Percentiles rank a stretch among this genome's conserved stretches.
Conservation (phyloP, 2,888 invertebrate genomes). For the Drosophila buzzatii region DNA sequence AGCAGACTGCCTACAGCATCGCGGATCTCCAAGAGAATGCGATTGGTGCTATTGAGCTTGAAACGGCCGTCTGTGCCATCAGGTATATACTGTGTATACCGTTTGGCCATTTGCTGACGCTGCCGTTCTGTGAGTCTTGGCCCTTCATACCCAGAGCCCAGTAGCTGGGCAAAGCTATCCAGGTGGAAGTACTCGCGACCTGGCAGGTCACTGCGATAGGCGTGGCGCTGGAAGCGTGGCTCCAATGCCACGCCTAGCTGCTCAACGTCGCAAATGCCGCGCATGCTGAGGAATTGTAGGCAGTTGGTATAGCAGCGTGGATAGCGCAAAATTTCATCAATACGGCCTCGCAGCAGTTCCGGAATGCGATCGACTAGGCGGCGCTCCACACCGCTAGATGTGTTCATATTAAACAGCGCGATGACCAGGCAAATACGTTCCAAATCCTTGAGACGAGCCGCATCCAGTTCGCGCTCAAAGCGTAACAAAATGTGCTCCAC, state of each 20-base stretch:
- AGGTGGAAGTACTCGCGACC: constrained; percentile 88
- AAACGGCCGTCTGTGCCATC: constrained; percentile 85
- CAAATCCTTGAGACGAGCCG: constrained; percentile 90
- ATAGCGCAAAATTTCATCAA: constrained; percentile 87
- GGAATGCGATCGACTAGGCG: constrained; percentile 86
- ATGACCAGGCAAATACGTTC: constrained; percentile 89
- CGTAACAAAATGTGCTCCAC: constrained; percentile 86
- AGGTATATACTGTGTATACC: constrained; percentile 88
- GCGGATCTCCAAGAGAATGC: constrained; percentile 87
- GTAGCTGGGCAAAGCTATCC: constrained; percentile 86
- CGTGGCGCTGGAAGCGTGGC: constrained; percentile 86
- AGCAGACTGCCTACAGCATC: constrained; percentile 86
- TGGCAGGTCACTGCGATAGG: constrained; percentile 86
- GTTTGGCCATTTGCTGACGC: constrained; percentile 87
- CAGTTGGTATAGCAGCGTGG: constrained; percentile 88
- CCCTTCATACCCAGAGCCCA: constrained; percentile 85
- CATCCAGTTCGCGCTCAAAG: constrained; percentile 86
- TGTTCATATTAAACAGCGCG: constrained; percentile 88
- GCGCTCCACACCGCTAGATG: constrained; percentile 85
- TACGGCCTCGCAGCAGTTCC: constrained; percentile 86
- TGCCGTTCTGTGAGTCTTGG: constrained; percentile 86
- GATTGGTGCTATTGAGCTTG: constrained; percentile 87
- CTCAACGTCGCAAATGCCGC: constrained; percentile 87
- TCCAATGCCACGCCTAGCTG: constrained; percentile 87
- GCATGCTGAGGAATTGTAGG: constrained; percentile 87